Evolutionary conservation across 1,140 invertebrate genomes (phyloP).

Genomic region (Campoletis sonorensis): DNA sequence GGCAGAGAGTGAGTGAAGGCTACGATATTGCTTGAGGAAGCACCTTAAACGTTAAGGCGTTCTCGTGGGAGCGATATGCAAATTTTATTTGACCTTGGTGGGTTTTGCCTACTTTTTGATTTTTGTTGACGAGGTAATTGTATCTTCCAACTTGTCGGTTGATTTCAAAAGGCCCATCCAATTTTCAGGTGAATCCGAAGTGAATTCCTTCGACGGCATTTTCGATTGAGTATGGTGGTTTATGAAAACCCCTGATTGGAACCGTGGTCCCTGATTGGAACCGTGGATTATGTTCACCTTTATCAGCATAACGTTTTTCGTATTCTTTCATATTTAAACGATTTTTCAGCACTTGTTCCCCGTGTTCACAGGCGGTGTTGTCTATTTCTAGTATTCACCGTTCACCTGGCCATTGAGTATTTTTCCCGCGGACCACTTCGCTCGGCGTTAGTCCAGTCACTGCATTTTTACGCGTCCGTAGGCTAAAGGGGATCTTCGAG

Average conservation of each 20-base stretch:
- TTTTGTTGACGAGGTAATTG: not conserved
- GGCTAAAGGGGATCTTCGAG: slow-evolving; percentile 6
- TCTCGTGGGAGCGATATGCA: not conserved
- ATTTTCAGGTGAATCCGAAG: slow-evolving; percentile 12
- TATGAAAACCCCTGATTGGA: not conserved
- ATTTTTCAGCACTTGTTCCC: not conserved
- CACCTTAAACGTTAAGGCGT: no score
- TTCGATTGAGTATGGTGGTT: slow-evolving; percentile 27
- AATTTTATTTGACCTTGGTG: slow-evolving; percentile 5
- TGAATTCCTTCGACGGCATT: not conserved
- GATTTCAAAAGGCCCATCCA: no score
- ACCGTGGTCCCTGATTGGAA: slow-evolving; percentile 5
- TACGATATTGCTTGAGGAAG: no score
- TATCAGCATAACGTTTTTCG: slow-evolving; percentile 1
- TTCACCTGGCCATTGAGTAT: slow-evolving; percentile 7
- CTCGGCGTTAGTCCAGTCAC: slow-evolving; percentile 42
- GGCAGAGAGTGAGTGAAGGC: no score
- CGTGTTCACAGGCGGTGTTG: not conserved
- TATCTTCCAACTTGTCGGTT: not conserved
- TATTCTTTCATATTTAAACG: slow-evolving; percentile 1
- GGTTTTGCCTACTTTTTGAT: not conserved
- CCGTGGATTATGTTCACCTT: not conserved
- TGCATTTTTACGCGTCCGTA: slow-evolving; percentile 43
- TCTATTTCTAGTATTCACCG: not conserved
- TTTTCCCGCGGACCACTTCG: slow-evolving; percentile 42